phyloP scores from a whole-genome alignment of 2,113 vertebrate species.

The Bubo bubo region DNA sequence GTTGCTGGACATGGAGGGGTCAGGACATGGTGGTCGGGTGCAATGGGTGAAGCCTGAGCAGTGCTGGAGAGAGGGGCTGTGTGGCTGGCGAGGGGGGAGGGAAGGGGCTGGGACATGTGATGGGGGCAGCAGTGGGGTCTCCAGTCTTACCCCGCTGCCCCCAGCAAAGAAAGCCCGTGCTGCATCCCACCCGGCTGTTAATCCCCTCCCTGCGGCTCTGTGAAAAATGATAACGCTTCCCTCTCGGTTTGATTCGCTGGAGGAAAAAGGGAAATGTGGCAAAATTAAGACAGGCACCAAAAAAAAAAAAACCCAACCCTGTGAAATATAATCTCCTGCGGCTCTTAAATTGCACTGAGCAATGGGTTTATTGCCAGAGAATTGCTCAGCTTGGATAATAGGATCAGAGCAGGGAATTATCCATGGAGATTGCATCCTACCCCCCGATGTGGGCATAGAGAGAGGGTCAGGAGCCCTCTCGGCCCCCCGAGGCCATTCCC shows the following conservation, averaged over 20 bases:
- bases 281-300: not conserved
- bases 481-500: not conserved
- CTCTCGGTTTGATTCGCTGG: not conserved
- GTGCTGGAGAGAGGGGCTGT: not conserved
- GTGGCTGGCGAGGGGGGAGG: not conserved
- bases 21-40: not conserved
- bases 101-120: not conserved
- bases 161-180: not conserved
- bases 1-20: accelerated
- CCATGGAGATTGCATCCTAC: not conserved
- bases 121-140: not conserved
- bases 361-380: not conserved
- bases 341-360: not conserved
- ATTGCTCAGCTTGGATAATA: not conserved
- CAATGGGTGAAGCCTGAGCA: not conserved
- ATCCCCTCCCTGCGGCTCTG: not conserved
- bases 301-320: not conserved
- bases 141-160: accelerated
- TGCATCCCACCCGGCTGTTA: not conserved
- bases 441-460: not conserved
- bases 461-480: too few relatives aligned
- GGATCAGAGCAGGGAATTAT: not conserved
- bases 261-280: not conserved
- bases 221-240: not conserved
- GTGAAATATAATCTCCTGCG: not conserved